Evolutionary conservation across 1,140 invertebrate genomes (phyloP).

Genomic region (Drosophila tropicalis): DNA sequence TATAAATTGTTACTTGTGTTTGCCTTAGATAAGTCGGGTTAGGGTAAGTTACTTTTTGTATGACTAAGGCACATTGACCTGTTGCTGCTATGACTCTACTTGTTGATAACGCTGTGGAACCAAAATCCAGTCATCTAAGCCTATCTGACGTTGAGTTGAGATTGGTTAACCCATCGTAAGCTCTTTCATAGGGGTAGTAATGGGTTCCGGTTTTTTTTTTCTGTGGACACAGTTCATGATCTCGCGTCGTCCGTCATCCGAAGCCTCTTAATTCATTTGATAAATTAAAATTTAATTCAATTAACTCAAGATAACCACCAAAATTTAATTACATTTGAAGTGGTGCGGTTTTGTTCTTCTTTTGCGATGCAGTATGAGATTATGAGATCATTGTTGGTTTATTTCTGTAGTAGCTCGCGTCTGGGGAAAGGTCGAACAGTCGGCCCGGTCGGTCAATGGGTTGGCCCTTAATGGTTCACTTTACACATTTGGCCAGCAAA

Average conservation of each 20-base stretch:
- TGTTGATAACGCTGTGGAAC: no score
- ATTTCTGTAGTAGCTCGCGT: no score
- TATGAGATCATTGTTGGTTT: constrained; percentile 4
- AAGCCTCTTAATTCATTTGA: constrained; percentile 54
- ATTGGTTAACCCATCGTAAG: no score
- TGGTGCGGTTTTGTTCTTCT: background rate
- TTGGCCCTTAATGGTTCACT: constrained; percentile 3
- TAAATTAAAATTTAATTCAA: constrained; percentile 79
- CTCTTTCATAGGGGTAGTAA: no score
- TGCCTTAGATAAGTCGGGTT: constrained; percentile 43
- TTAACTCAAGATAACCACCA: constrained; percentile 40
- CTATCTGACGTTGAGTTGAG: no score
- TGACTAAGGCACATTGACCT: constrained; percentile 36
- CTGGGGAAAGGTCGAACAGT: no score
- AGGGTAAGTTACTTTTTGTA: background rate
- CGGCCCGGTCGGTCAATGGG: background rate
- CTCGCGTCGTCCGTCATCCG: no score
- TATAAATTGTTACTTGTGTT: constrained; percentile 23
- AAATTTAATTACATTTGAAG: constrained; percentile 46
- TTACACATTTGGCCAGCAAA: constrained; percentile 11
- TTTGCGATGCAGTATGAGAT: background rate
- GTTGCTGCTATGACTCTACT: background rate
- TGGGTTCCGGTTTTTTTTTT: no score
- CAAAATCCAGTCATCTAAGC: no score
- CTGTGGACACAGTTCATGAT: no score